These are phyloP conservation scores for Bombus confusus DNA, from an alignment of 1,140 invertebrate genomes.

Conservation along the genomic window DNA sequence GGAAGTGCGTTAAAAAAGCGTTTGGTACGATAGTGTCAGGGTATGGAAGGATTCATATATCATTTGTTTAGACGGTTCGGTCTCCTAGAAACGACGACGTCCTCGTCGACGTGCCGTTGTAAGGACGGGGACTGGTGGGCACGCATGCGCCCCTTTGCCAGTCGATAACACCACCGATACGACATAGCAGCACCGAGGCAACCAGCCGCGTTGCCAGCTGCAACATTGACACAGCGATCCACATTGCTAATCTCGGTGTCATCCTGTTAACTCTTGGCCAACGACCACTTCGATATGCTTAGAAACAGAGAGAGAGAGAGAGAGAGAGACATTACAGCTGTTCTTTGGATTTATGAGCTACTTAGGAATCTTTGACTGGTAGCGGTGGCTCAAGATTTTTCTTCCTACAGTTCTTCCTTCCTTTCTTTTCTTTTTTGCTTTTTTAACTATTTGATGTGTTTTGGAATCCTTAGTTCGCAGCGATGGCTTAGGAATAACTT, in stretches of 20 bases:
- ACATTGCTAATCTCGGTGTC: constrained; percentile 46
- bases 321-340: too few relatives aligned
- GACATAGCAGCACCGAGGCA: constrained; percentile 32
- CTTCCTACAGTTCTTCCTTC: too few relatives aligned
- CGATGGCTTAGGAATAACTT: too few relatives aligned
- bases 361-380: neutral
- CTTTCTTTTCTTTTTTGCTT: too few relatives aligned
- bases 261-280: neutral
- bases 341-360: neutral
- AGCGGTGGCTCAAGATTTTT: too few relatives aligned
- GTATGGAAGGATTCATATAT: neutral
- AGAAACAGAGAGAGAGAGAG: too few relatives aligned
- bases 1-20: neutral
- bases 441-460: neutral
- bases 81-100: constrained; percentile 44
- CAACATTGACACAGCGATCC: constrained; percentile 55
- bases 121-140: constrained; percentile 36
- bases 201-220: constrained; percentile 52
- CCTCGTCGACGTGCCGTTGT: constrained; percentile 24
- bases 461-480: too few relatives aligned
- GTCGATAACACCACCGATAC: constrained; percentile 65
- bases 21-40: neutral
- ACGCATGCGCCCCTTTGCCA: constrained; percentile 59
- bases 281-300: neutral
- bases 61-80: constrained; percentile 47